Evolutionary conservation across 2,113 vertebrate species (phyloP), one percentile per base, ranked within the genome.

Genomic region (Muntiacus reevesi): DNA sequence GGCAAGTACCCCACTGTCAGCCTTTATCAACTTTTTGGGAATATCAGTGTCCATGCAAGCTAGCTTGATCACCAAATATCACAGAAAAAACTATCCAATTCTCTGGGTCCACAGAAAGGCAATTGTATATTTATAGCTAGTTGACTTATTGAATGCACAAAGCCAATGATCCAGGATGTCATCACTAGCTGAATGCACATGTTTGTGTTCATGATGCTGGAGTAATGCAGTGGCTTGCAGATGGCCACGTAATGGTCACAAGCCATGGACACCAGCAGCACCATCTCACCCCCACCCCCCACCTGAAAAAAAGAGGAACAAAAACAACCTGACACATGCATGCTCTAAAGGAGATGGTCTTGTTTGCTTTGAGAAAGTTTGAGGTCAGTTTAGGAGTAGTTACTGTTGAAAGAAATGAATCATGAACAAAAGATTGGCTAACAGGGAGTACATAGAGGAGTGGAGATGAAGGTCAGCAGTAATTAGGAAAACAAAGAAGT

Each of bases 251-350:
- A 98, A 15, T 6, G 59, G 27, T 97, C 95, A 10, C 94, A 98
- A 36, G 97, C 97, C 96, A 97, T 97, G 50, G 94, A 81, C 6
- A 97, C 97, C 47, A 98, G 95, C 15, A 97, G 90, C 16, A 98
- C 54, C 97, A 97, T 98, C 60, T 98, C 98, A 74, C 19, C 28
- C 10, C 95, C 97, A 82, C 96, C 95, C 2, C 47, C 47, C 47
- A 3, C 47, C 12, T 3, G 47, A 14, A 64, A 78, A 97, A 96
- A 52, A 98, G 87, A 59, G 97, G 95, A 45, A 36, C 92, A 88
- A 95, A 96, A 85, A 97, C 94, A 67, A 98, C 62, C 71, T 98
- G 98, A 50, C 90, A 95, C 87, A 98, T 97, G 21, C 96, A 98
- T 0, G 67, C 94, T 33, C 62, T 95, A 83, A 97, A 98, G 6